Evolutionary conservation across 2,113 vertebrate genomes (phyloP), one percentile per base, ranked within the genome.

Genomic region (Corythaixoides concolor): DNA sequence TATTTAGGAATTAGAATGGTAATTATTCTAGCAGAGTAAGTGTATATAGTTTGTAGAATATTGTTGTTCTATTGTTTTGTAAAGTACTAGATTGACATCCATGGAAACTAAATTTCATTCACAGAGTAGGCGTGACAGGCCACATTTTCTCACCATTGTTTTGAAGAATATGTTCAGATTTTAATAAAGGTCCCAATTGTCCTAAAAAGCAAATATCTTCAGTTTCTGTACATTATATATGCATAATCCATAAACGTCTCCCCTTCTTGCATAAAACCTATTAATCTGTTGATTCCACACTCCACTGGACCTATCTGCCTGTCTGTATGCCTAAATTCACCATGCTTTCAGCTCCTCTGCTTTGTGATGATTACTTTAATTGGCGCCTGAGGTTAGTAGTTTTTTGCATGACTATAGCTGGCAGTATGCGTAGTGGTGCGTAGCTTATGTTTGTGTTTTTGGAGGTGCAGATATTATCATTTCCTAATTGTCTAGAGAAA

Each of bases 11-110:
- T 75, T 58, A 72, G 73, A 92, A 83, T 21, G 32, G 33, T 41
- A 85, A 79, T 47, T 94, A 60, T 80, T 90, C 68, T 88, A 90
- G 82, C 5, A 12, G 88, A 93, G 11, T 82, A 93, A 68, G 15
- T 16, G 2, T 33, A 50, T 62, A 35, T n/a, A 75, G 41, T 78
- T 81, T n/a, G 53, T 43, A n/a, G 27, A 73, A 64, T 77, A 58
- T 73, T 69, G 37, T 45, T 58, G 14, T 77, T 82, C 30, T 33
- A 53, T 68, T 95, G 30, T 69, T 94, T 85, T 77, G 4, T 81
- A 30, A 92, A 78, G 9, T 52, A 47, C 11, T 52, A 68, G 7
- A 19, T 11, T 84, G 58, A 47, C 41, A 70, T 56, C 17, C 16
- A 32, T 52, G 32, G 60, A 84, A 89, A 87, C 3, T 24, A 64